phyloP scores from a whole-genome alignment of 1,140 invertebrate genomes.

The Aphaenogaster ashmeadi region DNA sequence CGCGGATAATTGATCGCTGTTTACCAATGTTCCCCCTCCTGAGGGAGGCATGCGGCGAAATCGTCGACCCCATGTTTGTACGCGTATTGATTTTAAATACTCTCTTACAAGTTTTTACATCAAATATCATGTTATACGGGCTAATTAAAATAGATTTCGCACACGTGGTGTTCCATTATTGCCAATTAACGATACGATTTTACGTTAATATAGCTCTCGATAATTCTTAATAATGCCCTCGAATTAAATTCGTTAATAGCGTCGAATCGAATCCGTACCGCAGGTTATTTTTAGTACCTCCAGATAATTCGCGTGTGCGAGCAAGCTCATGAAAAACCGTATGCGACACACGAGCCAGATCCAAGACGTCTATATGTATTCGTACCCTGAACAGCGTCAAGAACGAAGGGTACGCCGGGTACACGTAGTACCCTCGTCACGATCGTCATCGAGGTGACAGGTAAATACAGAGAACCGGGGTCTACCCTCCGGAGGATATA shows the following conservation, averaged over 20 bases:
- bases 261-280: neutral
- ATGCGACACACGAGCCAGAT: neutral
- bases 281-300: neutral
- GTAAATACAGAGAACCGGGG: slow-evolving; percentile 78
- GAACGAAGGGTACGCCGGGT: slow-evolving; percentile 74
- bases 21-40: slow-evolving; percentile 50
- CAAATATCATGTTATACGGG: slow-evolving; percentile 3
- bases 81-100: slow-evolving; percentile 24
- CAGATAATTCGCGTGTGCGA: slow-evolving; percentile 7
- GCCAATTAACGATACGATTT: slow-evolving; percentile 19
- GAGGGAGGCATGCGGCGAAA: slow-evolving; percentile 10
- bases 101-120: slow-evolving; percentile 37
- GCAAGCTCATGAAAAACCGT: slow-evolving; percentile 37
- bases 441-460: slow-evolving; percentile 84
- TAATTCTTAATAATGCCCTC: neutral
- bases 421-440: slow-evolving; percentile 83
- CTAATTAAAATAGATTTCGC: slow-evolving; percentile 46
- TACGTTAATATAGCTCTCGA: neutral
- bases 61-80: slow-evolving; percentile 30
- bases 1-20: slow-evolving; percentile 71
- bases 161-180: neutral
- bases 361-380: slow-evolving; percentile 37
- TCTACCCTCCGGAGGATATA: slow-evolving; percentile 65
- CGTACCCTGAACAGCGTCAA: slow-evolving; percentile 67
- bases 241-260: slow-evolving; percentile 14